Conservation (phyloP, 2,113 vertebrate genomes). For the Percopsis transmontana region DNA sequence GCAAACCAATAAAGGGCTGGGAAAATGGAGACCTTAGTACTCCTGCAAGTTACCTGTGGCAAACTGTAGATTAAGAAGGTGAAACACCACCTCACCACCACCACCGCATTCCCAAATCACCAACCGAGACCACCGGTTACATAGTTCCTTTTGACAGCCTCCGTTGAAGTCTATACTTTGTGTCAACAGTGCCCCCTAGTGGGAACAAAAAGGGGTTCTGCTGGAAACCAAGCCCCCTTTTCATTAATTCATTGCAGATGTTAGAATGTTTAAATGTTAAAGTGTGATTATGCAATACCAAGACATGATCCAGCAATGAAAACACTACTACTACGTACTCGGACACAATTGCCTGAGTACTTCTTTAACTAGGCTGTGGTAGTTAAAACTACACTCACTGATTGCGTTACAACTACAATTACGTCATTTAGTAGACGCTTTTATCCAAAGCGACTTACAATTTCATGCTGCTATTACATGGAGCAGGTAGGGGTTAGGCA, state of each 20-base stretch:
- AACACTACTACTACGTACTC: too few relatives aligned
- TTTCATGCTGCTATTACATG: too few relatives aligned
- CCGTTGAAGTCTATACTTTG: constrained; percentile 42
- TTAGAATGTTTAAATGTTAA: too few relatives aligned
- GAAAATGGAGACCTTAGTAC: constrained; percentile 56
- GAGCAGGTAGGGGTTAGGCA: too few relatives aligned
- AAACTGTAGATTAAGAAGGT: constrained; percentile 60
- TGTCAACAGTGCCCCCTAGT: constrained; percentile 81
- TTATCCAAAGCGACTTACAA: too few relatives aligned
- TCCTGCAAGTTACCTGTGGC: constrained; percentile 48
- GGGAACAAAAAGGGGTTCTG: constrained; percentile 28
- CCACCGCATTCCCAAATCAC: constrained; percentile 14
- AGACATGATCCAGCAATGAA: too few relatives aligned
- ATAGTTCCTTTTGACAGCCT: constrained; percentile 27
- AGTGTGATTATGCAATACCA: too few relatives aligned
- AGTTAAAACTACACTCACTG: too few relatives aligned
- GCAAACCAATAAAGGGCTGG: constrained; percentile 44
- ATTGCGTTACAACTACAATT: too few relatives aligned
- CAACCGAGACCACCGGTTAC: constrained; percentile 40
- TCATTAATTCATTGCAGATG: constrained; percentile 6
- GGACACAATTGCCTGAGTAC: too few relatives aligned
- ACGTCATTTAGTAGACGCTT: too few relatives aligned
- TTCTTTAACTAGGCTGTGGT: too few relatives aligned
- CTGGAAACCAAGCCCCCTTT: constrained; percentile 8
- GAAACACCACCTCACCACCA: constrained; percentile 6